Percentiles rank a stretch among this genome's conserved stretches.
Evolutionary conservation across 23 tunicate genomes (phyloP).

Genomic region (Styela clava): DNA sequence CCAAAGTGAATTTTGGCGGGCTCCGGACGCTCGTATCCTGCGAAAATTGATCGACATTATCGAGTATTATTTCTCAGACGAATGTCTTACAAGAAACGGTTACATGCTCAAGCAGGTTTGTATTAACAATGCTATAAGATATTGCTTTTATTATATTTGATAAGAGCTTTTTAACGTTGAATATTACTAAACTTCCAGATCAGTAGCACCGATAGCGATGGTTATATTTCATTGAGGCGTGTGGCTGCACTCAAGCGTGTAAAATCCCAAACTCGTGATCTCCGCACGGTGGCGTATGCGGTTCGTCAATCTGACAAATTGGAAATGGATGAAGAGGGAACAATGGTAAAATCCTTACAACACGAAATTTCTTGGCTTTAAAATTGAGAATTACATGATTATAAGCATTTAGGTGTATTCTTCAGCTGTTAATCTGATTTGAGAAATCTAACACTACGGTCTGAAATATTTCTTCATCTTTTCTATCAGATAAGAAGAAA

Average conservation of each 20-base stretch:
- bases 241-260: conserved; percentile 91
- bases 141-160: too few relatives aligned
- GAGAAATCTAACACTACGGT: too few relatives aligned
- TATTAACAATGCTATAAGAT: background rate
- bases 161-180: too few relatives aligned
- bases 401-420: too few relatives aligned
- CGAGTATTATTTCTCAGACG: conserved; percentile 91
- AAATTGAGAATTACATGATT: too few relatives aligned
- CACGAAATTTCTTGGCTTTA: too few relatives aligned
- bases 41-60: conserved; percentile 45
- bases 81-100: conserved; percentile 76
- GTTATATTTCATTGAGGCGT: conserved; percentile 71
- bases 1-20: background rate
- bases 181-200: conserved; percentile 1
- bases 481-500: conserved; percentile 78
- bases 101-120: conserved; percentile 85
- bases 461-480: too few relatives aligned
- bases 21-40: conserved; percentile 27
- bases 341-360: conserved; percentile 36
- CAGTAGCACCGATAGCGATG: conserved; percentile 33
- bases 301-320: conserved; percentile 61
- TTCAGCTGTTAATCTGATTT: too few relatives aligned
- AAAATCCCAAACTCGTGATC: conserved; percentile 73
- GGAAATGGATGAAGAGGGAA: conserved; percentile 68
- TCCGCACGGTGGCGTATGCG: conserved; percentile 69